Evolutionary conservation across 1,140 invertebrate genomes (phyloP).

Genomic region (Reticulitermes speratus): DNA sequence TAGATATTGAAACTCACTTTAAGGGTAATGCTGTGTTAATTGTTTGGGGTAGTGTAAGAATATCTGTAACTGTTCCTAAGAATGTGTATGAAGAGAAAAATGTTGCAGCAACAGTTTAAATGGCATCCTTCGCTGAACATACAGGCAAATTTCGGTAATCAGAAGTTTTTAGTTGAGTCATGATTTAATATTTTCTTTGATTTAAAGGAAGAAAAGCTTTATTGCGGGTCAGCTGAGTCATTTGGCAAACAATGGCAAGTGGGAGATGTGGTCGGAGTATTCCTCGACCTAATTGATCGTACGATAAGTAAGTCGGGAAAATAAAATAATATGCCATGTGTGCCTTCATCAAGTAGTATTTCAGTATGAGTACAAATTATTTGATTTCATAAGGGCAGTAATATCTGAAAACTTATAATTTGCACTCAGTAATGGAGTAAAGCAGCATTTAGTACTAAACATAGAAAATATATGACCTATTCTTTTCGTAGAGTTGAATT

Average conservation of each 20-base stretch:
- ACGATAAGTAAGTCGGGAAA: conserved; percentile 83
- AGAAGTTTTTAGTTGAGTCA: background rate
- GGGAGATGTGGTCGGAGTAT: conserved; percentile 92
- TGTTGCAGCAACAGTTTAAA: no score
- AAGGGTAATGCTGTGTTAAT: no score
- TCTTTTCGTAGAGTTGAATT: conserved; percentile 17
- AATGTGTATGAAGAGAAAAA: no score
- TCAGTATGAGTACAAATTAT: conserved; percentile 18
- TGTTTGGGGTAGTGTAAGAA: no score
- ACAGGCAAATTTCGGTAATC: background rate
- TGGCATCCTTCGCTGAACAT: background rate
- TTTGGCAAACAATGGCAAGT: conserved; percentile 95
- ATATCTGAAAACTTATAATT: conserved; percentile 5
- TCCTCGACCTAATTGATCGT: conserved; percentile 93
- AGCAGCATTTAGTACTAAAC: no score
- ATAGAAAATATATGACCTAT: conserved; percentile 5
- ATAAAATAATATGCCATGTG: conserved; percentile 12
- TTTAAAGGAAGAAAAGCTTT: conserved; percentile 92
- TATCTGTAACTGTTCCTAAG: no score
- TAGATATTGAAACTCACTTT: no score
- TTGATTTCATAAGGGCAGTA: background rate
- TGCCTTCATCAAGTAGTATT: background rate
- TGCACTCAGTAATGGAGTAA: conserved; percentile 6
- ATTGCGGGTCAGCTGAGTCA: conserved; percentile 80
- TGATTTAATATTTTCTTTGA: conserved; percentile 7